Percentiles rank a stretch among this genome's conserved stretches.
phyloP scores from a whole-genome alignment of 2,888 invertebrate genomes.

The Eurytoma adleriae region DNA sequence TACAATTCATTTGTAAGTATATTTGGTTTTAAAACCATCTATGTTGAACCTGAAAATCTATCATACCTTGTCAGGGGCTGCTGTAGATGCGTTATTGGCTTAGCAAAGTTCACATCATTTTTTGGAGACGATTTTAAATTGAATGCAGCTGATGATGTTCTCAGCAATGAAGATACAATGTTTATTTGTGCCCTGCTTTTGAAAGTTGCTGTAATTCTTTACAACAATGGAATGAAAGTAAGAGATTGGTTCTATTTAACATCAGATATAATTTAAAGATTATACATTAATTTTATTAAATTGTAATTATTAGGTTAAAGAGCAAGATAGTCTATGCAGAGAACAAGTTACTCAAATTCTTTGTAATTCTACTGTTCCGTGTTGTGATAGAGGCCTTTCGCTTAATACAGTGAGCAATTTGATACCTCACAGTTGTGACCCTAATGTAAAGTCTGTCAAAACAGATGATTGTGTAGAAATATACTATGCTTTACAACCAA shows the following conservation, averaged over 20 bases:
- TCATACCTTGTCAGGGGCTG: conserved; percentile 9
- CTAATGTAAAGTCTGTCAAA: conserved; percentile 83
- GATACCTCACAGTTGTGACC: conserved; percentile 92
- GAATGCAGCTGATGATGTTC: conserved; percentile 65
- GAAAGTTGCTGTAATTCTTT: conserved; percentile 27
- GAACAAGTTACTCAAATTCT: neutral
- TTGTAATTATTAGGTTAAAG: conserved; percentile 16
- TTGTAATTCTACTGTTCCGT: conserved; percentile 20
- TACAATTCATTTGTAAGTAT: conserved; percentile 32
- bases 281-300: neutral
- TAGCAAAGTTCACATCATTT: conserved; percentile 77
- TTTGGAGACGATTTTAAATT: conserved; percentile 68
- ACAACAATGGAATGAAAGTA: conserved; percentile 42
- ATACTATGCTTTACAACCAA: conserved; percentile 81
- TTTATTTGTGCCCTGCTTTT: conserved; percentile 82
- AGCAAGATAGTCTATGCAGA: conserved; percentile 15
- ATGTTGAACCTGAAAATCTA: conserved; percentile 9
- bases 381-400: conserved; percentile 45
- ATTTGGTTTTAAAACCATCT: conserved; percentile 23
- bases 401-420: conserved; percentile 71
- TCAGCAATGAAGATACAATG: conserved; percentile 70
- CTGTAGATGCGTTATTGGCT: conserved; percentile 32
- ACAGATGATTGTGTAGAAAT: conserved; percentile 72
- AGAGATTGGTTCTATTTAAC: neutral
- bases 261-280: neutral